These are phyloP conservation scores for Eupeodes luniger DNA, from an alignment of 2,888 invertebrate genomes.

Conservation along the genomic window DNA sequence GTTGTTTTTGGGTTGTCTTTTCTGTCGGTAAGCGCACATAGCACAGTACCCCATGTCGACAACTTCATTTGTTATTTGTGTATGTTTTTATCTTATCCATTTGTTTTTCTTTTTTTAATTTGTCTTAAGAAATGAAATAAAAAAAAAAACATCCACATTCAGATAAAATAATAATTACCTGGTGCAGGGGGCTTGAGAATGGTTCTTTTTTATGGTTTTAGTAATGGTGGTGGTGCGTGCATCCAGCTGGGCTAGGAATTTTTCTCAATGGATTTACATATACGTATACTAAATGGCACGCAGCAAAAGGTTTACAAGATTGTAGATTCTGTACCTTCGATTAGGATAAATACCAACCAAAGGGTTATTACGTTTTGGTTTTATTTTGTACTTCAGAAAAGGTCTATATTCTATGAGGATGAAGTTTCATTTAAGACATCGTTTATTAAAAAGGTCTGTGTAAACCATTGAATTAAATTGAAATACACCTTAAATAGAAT, in stretches of 20 bases:
- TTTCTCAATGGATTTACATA: slow-evolving; percentile 59
- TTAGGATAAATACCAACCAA: slow-evolving; percentile 41
- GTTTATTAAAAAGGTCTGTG: not conserved
- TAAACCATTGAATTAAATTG: not conserved
- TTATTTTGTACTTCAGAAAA: not conserved
- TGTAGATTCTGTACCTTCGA: slow-evolving; percentile 65
- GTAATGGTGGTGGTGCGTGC: slow-evolving; percentile 26
- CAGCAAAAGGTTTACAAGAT: slow-evolving; percentile 53
- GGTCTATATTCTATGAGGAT: not conserved
- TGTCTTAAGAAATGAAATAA: slow-evolving; percentile 14
- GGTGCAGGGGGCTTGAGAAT: slow-evolving; percentile 1
- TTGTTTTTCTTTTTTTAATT: slow-evolving; percentile 27
- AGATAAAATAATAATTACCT: slow-evolving; percentile 62
- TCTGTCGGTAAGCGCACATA: slow-evolving; percentile 12
- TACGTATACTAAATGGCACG: slow-evolving; percentile 56
- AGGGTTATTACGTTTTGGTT: slow-evolving; percentile 63
- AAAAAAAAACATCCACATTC: slow-evolving; percentile 32
- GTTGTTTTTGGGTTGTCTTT: slow-evolving; percentile 55
- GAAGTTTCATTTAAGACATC: not conserved
- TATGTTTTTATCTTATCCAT: slow-evolving; percentile 5
- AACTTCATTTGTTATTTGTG: slow-evolving; percentile 62
- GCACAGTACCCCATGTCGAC: slow-evolving; percentile 72
- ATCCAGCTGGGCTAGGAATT: slow-evolving; percentile 71
- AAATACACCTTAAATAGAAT: too few relatives aligned
- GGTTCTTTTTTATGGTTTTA: slow-evolving; percentile 13